phyloP scores from a whole-genome alignment of 2,888 invertebrate species.

The Rhodophaea formosa region DNA sequence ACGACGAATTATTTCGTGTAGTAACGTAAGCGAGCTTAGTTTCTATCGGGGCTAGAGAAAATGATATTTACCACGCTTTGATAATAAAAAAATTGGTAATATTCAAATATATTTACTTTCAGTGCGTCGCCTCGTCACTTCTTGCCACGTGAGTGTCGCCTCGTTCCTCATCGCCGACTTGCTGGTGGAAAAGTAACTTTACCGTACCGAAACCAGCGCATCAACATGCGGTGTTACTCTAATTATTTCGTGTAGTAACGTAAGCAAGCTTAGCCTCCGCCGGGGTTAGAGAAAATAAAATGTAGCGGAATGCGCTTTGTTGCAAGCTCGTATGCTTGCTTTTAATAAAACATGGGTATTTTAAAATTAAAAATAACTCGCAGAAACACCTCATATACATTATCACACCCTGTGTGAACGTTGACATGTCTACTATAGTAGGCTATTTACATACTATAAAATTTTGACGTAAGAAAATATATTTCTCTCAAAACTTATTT shows the following conservation, averaged over 20 bases:
- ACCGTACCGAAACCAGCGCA: slow-evolving; percentile 6
- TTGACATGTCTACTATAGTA: too few relatives aligned
- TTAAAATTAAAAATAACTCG: slow-evolving; percentile 46
- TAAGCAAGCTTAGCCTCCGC: slow-evolving; percentile 9
- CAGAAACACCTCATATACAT: slow-evolving; percentile 26
- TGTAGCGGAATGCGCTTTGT: slow-evolving; percentile 34
- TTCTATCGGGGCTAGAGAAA: background rate
- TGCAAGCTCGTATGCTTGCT: slow-evolving; percentile 44
- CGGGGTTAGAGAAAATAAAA: background rate
- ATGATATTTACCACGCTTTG: too few relatives aligned
- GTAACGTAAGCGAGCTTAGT: slow-evolving; percentile 13
- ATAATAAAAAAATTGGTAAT: too few relatives aligned
- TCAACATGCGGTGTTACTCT: slow-evolving; percentile 16
- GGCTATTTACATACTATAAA: too few relatives aligned
- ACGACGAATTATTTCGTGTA: slow-evolving; percentile 16
- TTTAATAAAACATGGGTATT: background rate
- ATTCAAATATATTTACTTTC: too few relatives aligned
- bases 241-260: slow-evolving; percentile 16
- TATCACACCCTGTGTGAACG: too few relatives aligned
- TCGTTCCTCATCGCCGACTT: background rate
- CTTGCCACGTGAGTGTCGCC: too few relatives aligned
- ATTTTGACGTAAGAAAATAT: too few relatives aligned
- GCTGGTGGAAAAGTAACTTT: background rate
- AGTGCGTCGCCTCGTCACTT: too few relatives aligned
- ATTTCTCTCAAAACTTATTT: too few relatives aligned